Base-by-base conservation (phyloP, 2,888 invertebrate species). In the Rhorus exstirpatorius region DNA sequence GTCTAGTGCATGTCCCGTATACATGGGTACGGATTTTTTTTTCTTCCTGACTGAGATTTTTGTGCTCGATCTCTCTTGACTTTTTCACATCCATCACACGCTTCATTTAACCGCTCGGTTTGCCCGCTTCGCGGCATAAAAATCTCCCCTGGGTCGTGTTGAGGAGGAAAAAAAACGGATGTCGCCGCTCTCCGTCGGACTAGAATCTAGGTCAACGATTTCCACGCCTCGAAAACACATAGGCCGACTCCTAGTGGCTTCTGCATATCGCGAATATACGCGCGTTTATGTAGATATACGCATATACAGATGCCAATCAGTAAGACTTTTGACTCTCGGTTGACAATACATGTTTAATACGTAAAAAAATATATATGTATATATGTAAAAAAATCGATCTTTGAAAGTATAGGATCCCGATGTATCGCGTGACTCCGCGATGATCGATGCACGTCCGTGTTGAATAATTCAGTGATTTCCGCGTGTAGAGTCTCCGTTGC, bases 381-480 rank as follows among this genome's bases (percentile, higher is more conserved):
- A 63, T 17, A 46, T 12, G 31, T 31, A 10, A 38, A n/a, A n/a
- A n/a, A n/a, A 49, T 35, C 19, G 55, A 51, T 19, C 70, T n/a
- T 17, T 60, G 70, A 14, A 74, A 17, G 75, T 38, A 68, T 31
- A 55, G 72, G 41, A 49, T 76, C 55, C 26, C 79, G 77, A 85
- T 81, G 79, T 80, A 88, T 90, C 89, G 89, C 90, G 90, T 89
- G 90, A 89, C 89, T 86, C 68, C 79, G n/a, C n/a, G 84, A 88
- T 89, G 88, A 90, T 89, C 89, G 88, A 89, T 88, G 89, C 86
- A 83, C 80, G 79, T 72, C 77, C 76, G 85, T 79, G 86, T 89
- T 89, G 87, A 90, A 90, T 90, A 89, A 90, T 90, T 90, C 87
- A 89, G 85, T 85, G 84, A 90, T 89, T 88, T 87, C 84, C 86